Evolutionary conservation across 2,113 vertebrate genomes (phyloP), one percentile per base, ranked within the genome.

Genomic region (Orycteropus afer): DNA sequence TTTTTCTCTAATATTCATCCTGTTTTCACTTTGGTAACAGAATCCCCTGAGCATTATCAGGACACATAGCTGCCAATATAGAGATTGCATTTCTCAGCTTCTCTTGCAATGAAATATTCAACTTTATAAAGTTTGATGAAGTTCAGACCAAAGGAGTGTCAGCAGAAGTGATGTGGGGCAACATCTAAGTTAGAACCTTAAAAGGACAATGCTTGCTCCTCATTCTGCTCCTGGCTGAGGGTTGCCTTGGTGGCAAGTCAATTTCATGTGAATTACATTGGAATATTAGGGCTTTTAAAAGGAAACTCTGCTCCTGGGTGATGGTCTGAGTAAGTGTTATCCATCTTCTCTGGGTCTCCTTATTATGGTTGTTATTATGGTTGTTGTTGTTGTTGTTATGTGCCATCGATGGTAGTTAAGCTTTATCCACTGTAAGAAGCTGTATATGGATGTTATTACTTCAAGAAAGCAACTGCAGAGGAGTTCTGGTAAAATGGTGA

Each of bases 281-380:
- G 22, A 7, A 6, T 22, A n/a, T 2, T 1, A 27, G 45, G 18
- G 32, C 34, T 91, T 17, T 1, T 76, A 12, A 29, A 55, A 29
- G 71, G 17, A 17, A 22, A 9, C 3, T 1, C 29, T 4, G 14
- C 10, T n/a, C 17, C 93, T 27, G 65, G 55, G 32, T 79, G 1
- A 8, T 1, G 15, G 11, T 23, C 20, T 32, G 65, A 40, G 51
- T 27, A 12, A 37, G 53, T 0, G 0, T 53, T 7, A 11, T 42
- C 74, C 42, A 29, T 3, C 61, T 65, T 2, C 37, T 49, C 47
- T 7, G 77, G 63, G 34, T 6, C 2, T 23, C 40, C 57, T 27
- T 51, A 45, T 79, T 27, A 45, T 0, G 23, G 27, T 42, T n/a
- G n/a, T n/a, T n/a, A n/a, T n/a, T n/a, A n/a, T n/a, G n/a, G n/a